phyloP scores from a whole-genome alignment of 2,888 invertebrate genomes.

The Drosophila birchii region DNA sequence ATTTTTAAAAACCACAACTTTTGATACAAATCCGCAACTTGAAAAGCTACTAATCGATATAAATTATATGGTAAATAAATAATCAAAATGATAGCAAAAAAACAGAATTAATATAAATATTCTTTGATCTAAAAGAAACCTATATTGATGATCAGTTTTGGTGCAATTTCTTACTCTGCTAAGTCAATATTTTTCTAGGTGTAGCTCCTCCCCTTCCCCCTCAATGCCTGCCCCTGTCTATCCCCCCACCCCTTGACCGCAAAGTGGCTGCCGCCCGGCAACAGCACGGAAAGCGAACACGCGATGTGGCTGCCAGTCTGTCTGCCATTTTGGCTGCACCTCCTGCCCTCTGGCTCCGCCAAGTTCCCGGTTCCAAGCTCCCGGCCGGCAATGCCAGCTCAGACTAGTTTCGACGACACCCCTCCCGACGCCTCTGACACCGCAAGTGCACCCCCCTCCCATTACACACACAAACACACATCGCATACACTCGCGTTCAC shows the following conservation, averaged over 20 bases:
- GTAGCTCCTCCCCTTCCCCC: not conserved
- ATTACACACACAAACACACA: constrained; percentile 1
- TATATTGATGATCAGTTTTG: too few species aligned
- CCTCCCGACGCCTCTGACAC: constrained; percentile 19
- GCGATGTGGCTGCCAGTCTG: constrained; percentile 76
- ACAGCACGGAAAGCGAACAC: constrained; percentile 73
- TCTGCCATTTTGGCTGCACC: constrained; percentile 68
- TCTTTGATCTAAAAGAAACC: not conserved
- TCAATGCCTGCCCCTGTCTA: not conserved
- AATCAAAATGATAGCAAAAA: too few species aligned
- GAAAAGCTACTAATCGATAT: too few species aligned
- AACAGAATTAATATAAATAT: too few species aligned
- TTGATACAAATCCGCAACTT: too few species aligned
- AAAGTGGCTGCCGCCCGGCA: constrained; percentile 72
- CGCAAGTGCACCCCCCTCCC: constrained; percentile 1
- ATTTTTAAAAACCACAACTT: too few species aligned
- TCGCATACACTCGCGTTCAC: constrained; percentile 6
- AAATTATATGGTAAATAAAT: not conserved
- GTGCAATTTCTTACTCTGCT: rapidly evolving
- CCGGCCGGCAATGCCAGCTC: constrained; percentile 27
- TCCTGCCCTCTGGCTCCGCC: constrained; percentile 11
- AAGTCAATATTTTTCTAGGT: not conserved
- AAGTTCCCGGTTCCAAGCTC: constrained; percentile 24
- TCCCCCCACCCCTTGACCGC: constrained; percentile 11
- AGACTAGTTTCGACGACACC: constrained; percentile 53